Percentiles rank a stretch among this genome's conserved stretches.
Conservation (phyloP, 2,797 vertebrate species). For the Anguilla megastoma region DNA sequence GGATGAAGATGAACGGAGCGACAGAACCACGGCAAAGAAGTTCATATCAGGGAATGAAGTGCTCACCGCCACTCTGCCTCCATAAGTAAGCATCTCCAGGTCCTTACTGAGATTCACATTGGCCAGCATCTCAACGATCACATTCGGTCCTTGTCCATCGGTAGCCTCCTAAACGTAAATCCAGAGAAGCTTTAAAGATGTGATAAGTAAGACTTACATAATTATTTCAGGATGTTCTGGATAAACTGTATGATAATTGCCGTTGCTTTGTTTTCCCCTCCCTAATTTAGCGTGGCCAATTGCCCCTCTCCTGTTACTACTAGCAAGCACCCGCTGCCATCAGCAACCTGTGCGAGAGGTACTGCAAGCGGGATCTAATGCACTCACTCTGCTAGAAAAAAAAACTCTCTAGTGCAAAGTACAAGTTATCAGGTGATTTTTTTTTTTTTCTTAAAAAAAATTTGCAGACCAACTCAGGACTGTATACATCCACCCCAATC, state of each 20-base stretch:
- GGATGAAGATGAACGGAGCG: not conserved
- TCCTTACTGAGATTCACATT: conserved; percentile 87
- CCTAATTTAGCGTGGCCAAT: not conserved
- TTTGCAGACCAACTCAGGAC: too few relatives aligned
- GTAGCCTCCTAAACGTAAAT: conserved; percentile 68
- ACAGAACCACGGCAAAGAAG: not conserved
- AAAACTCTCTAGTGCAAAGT: too few relatives aligned
- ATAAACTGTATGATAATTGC: not conserved
- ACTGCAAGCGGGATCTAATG: not conserved
- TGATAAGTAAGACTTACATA: not conserved
- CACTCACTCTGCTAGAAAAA: not conserved
- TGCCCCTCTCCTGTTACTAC: not conserved
- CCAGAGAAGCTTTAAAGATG: conserved; percentile 19
- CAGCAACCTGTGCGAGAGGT: not conserved
- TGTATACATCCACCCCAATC: too few relatives aligned
- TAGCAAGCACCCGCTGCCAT: not conserved
- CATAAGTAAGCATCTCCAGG: conserved; percentile 75
- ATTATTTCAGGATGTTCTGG: conserved; percentile 24
- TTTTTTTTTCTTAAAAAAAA: too few relatives aligned
- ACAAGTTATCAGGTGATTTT: too few relatives aligned
- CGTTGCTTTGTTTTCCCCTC: not conserved
- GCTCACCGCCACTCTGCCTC: conserved; percentile 84
- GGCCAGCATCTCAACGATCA: conserved; percentile 92
- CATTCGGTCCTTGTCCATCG: conserved; percentile 71
- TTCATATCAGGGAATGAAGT: not conserved